Conservation (phyloP, 2,888 invertebrate species). For the Epirrhoe alternata region DNA sequence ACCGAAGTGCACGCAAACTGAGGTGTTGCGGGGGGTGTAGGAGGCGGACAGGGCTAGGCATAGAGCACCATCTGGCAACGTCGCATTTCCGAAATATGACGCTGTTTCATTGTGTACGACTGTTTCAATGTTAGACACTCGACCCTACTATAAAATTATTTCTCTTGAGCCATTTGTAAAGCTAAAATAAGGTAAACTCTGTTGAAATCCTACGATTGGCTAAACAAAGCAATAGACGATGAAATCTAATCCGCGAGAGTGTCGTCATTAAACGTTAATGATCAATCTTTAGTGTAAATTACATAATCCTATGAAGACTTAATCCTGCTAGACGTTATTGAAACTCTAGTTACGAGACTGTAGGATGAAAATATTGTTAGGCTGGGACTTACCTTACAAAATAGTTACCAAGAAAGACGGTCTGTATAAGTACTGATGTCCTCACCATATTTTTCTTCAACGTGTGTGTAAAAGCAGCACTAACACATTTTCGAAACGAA, state of each 20-base stretch:
- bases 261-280: conserved; percentile 34
- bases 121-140: no score
- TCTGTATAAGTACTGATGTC: no score
- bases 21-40: no score
- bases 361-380: neutral
- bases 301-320: conserved; percentile 26
- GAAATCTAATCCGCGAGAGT: conserved; percentile 36
- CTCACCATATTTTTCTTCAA: neutral
- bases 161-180: conserved; percentile 5
- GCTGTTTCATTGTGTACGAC: no score
- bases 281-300: conserved; percentile 44
- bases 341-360: neutral
- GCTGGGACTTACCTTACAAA: no score
- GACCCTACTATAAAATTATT: neutral
- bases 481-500: no score
- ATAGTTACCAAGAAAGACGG: no score
- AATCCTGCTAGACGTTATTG: neutral
- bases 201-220: conserved; percentile 37
- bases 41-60: no score
- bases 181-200: conserved; percentile 29
- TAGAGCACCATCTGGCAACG: no score
- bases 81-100: no score
- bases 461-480: neutral
- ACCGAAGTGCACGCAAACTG: no score
- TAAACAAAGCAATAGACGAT: conserved; percentile 35